Conservation (phyloP, 2,113 vertebrate genomes). For the Prionailurus viverrinus region DNA sequence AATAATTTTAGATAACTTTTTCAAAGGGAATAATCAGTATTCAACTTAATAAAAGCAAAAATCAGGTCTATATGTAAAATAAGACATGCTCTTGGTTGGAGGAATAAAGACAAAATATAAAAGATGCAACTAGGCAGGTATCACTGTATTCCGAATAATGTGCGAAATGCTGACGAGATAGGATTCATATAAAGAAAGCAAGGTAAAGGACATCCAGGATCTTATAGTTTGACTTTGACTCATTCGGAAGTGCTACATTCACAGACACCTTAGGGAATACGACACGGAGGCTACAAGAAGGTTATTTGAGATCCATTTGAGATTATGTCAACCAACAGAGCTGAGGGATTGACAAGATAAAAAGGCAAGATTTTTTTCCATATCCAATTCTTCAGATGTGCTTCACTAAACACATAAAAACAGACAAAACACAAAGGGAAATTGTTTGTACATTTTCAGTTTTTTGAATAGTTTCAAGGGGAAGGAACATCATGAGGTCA, state of each 20-base stretch:
- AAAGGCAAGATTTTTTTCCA: background rate
- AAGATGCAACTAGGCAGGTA: too few species aligned
- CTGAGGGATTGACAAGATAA: conserved; percentile 66
- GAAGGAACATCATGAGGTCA: background rate
- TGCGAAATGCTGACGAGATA: background rate
- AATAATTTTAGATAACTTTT: background rate
- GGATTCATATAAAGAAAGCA: background rate
- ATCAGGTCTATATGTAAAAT: background rate
- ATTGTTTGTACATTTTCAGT: background rate
- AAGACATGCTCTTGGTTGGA: background rate
- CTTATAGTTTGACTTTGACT: conserved; percentile 9
- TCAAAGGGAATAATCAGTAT: background rate
- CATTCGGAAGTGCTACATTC: conserved; percentile 36
- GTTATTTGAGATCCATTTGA: conserved; percentile 78
- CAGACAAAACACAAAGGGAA: background rate
- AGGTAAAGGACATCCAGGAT: background rate
- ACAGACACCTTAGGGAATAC: conserved; percentile 44
- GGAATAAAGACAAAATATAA: background rate
- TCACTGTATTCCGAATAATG: conserved; percentile 7
- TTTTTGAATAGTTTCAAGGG: background rate
- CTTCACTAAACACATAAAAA: conserved; percentile 55
- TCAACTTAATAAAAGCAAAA: background rate
- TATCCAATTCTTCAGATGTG: conserved; percentile 31
- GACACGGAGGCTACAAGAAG: background rate
- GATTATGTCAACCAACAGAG: conserved; percentile 71